phyloP scores from a whole-genome alignment of 2,797 vertebrate genomes.

The Myotis pilosus region DNA sequence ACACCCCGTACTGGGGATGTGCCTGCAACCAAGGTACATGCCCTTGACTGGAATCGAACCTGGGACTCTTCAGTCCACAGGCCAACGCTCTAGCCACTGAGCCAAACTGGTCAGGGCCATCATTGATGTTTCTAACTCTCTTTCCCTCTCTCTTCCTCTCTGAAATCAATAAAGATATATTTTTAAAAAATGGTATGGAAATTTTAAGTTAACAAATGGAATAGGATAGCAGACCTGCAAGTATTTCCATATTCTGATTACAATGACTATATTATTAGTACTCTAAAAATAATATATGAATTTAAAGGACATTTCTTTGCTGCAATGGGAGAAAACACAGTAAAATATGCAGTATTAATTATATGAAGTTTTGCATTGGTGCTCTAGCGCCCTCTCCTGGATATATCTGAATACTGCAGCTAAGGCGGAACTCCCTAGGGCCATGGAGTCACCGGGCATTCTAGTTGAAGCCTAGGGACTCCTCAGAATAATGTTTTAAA shows the following conservation, averaged over 20 bases:
- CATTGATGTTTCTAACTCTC: neutral
- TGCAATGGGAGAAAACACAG: neutral
- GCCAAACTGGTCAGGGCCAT: too few relatives aligned
- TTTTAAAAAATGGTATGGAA: neutral
- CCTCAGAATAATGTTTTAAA: neutral
- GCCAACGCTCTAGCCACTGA: too few relatives aligned
- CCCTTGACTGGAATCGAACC: too few relatives aligned
- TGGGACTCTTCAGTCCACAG: too few relatives aligned
- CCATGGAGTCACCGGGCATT: neutral
- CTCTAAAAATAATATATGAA: conserved; percentile 43
- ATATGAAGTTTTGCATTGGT: neutral
- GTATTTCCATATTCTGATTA: conserved; percentile 9
- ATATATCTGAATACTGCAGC: neutral
- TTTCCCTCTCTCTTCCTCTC: neutral
- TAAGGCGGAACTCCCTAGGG: rapidly evolving
- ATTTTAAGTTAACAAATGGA: conserved; percentile 21
- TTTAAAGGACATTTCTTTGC: conserved; percentile 41
- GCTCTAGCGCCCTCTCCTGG: conserved; percentile 49
- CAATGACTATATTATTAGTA: conserved; percentile 6
- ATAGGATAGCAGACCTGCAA: neutral
- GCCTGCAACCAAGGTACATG: too few relatives aligned
- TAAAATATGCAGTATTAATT: neutral
- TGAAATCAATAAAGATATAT: neutral
- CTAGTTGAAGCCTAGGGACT: neutral
- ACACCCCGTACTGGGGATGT: too few relatives aligned